These are phyloP conservation scores for Pogonus chalceus DNA, from an alignment of 1,140 invertebrate species.

Conservation along the genomic window DNA sequence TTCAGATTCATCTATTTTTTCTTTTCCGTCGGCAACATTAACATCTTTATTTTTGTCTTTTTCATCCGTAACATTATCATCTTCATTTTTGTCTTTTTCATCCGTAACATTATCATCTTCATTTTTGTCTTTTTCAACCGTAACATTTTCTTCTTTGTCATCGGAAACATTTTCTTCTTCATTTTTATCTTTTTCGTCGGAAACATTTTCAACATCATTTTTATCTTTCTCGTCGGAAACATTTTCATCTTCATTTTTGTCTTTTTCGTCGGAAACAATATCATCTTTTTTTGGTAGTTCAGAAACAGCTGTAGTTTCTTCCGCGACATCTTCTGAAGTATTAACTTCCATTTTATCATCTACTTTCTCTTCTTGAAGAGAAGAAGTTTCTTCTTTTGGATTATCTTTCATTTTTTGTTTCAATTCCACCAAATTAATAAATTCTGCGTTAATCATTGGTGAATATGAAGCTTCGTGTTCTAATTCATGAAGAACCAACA, in stretches of 20 bases:
- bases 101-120: neutral
- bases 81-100: neutral
- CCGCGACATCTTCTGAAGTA: neutral
- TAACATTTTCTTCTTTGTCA: neutral
- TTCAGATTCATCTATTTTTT: neutral
- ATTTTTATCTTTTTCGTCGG: neutral
- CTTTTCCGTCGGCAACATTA: neutral
- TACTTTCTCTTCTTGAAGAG: neutral
- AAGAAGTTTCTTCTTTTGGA: neutral
- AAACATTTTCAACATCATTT: neutral
- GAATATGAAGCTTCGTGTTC: too few relatives aligned
- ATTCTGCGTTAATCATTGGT: too few relatives aligned
- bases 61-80: neutral
- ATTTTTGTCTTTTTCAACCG: neutral
- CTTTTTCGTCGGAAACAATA: too few relatives aligned
- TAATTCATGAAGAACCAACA: too few relatives aligned
- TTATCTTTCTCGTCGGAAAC: neutral
- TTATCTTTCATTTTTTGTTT: neutral
- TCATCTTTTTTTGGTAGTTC: too few relatives aligned
- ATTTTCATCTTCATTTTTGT: too few relatives aligned
- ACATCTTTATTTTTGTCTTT: neutral
- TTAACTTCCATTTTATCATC: neutral
- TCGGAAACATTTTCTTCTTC: neutral
- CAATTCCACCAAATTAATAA: too few relatives aligned
- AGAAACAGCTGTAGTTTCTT: too few relatives aligned